phyloP scores from a whole-genome alignment of 2,888 invertebrate genomes.

The Scotopteryx bipunctaria region DNA sequence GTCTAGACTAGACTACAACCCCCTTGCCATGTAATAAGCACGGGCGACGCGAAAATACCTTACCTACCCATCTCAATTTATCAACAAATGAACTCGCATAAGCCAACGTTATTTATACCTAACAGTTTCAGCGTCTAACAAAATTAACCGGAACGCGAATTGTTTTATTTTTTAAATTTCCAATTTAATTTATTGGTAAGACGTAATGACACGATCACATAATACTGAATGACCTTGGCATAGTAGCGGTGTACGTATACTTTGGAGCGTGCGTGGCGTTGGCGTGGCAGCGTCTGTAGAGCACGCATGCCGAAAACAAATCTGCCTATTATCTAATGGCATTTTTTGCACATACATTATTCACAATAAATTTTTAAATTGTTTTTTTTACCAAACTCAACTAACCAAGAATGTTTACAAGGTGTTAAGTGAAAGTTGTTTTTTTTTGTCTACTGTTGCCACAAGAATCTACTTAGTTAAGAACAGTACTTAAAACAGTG shows the following conservation, averaged over 20 bases:
- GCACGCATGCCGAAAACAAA: constrained; percentile 39
- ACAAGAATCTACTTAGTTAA: too few species aligned
- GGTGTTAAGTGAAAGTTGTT: too few species aligned
- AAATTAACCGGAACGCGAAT: constrained; percentile 27
- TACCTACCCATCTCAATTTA: constrained; percentile 7
- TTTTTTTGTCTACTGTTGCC: too few species aligned
- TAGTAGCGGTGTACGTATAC: constrained; percentile 48
- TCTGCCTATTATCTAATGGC: constrained; percentile 44
- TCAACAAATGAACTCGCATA: constrained; percentile 16
- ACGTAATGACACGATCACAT: constrained; percentile 57
- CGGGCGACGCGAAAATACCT: not conserved
- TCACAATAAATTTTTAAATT: too few species aligned
- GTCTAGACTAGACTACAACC: not conserved
- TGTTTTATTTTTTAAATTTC: constrained; percentile 50
- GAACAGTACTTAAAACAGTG: too few species aligned
- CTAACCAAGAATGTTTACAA: too few species aligned
- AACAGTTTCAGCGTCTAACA: constrained; percentile 6
- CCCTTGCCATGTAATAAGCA: constrained; percentile 1
- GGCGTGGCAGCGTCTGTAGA: constrained; percentile 40
- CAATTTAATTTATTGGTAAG: constrained; percentile 53
- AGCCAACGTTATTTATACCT: constrained; percentile 21
- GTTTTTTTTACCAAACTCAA: too few species aligned
- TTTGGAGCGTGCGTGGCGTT: constrained; percentile 42
- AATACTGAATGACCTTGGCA: constrained; percentile 67
- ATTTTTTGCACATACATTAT: constrained; percentile 38